Percentiles rank a stretch among this genome's conserved stretches.
These are phyloP conservation scores for Microtus pennsylvanicus DNA, from an alignment of 2,113 vertebrate genomes.

Conservation along the genomic window DNA sequence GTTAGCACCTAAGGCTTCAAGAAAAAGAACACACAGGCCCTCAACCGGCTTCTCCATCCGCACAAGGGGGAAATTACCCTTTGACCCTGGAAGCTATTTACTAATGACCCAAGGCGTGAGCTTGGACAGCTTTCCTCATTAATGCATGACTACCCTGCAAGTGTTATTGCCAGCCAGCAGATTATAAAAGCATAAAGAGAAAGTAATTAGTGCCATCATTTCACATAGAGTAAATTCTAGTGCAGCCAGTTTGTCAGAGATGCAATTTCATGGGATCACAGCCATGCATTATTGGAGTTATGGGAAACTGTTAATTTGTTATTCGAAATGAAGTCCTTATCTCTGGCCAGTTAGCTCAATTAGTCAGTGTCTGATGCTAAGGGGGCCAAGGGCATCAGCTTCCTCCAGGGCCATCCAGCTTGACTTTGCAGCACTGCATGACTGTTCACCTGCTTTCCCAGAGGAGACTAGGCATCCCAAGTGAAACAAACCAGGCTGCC, in stretches of 20 bases:
- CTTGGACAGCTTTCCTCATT: conserved; percentile 81
- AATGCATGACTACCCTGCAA: conserved; percentile 76
- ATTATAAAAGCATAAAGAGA: conserved; percentile 84
- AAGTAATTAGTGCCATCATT: conserved; percentile 84
- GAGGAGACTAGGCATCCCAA: background rate
- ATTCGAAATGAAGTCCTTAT: conserved; percentile 77
- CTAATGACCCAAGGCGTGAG: conserved; percentile 76
- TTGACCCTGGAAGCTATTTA: conserved; percentile 73
- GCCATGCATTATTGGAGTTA: conserved; percentile 81
- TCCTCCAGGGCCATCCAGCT: background rate
- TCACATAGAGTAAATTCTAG: conserved; percentile 82
- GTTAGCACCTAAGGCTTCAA: conserved; percentile 29
- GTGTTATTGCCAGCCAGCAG: conserved; percentile 78
- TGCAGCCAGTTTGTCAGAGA: conserved; percentile 79
- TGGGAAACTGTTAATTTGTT: conserved; percentile 81
- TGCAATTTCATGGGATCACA: conserved; percentile 82
- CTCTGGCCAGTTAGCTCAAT: conserved; percentile 72
- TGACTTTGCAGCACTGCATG: conserved; percentile 53
- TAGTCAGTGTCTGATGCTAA: conserved; percentile 57
- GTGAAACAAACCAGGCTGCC: background rate
- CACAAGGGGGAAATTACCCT: conserved; percentile 67
- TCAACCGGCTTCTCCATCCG: conserved; percentile 26
- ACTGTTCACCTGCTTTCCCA: background rate
- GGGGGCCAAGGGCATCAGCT: conserved; percentile 38
- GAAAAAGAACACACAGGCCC: background rate